phyloP scores from a whole-genome alignment of 2,888 invertebrate genomes.

The Maniola hyperantus region DNA sequence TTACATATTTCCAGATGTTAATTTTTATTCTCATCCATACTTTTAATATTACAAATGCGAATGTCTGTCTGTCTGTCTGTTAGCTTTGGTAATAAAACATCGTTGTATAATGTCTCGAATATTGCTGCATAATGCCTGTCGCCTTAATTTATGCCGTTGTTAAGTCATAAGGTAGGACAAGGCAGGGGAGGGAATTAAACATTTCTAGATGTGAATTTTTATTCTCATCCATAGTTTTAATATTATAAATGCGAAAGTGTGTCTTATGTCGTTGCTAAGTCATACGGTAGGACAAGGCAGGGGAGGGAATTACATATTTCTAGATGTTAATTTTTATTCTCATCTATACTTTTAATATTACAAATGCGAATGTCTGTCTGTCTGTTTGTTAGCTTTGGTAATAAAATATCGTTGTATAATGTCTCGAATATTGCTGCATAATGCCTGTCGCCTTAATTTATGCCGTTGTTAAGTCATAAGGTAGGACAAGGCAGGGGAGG shows the following conservation, averaged over 20 bases:
- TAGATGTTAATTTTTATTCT: no score
- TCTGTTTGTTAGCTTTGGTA: no score
- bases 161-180: slow-evolving; percentile 76
- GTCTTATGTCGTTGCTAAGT: slow-evolving; percentile 78
- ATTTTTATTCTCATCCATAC: no score
- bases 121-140: slow-evolving; percentile 76
- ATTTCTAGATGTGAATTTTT: slow-evolving; percentile 9
- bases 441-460: slow-evolving; percentile 75
- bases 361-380: no score
- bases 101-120: slow-evolving; percentile 77
- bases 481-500: slow-evolving; percentile 58
- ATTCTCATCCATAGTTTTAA: not conserved
- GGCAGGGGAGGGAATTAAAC: slow-evolving; percentile 41
- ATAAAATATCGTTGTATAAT: slow-evolving; percentile 77
- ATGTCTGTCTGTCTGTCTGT: no score
- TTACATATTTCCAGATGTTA: no score
- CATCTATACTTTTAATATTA: not conserved
- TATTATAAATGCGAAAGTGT: no score
- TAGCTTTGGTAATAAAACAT: slow-evolving; percentile 77
- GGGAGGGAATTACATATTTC: no score
- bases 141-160: slow-evolving; percentile 77
- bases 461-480: slow-evolving; percentile 77
- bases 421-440: slow-evolving; percentile 79
- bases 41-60: not conserved
- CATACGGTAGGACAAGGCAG: slow-evolving; percentile 71